Base-by-base conservation (phyloP, 2,888 invertebrate species). In the Mystacides longicornis region DNA sequence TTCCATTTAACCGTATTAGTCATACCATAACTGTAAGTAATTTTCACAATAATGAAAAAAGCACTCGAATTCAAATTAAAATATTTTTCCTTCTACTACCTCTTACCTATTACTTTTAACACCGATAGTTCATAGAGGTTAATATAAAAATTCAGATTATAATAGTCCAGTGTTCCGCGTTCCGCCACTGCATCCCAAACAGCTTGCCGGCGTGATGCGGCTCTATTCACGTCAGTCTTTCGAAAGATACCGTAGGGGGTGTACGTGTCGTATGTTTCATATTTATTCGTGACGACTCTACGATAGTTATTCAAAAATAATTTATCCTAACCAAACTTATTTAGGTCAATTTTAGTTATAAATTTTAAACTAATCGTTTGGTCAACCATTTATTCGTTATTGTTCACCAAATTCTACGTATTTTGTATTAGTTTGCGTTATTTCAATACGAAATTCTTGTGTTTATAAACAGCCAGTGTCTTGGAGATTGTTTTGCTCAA, bases 281-380 rank as follows among this genome's bases (percentile, higher is more conserved):
- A 20, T 33, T 22, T 33, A n/a, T 23, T n/a, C 31, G 46, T 53
- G 46, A 31, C 22, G 51, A 43, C 42, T 49, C 56, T 56, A 55
- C 53, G 55, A 50, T 22, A 47, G 22, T 27, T 23, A 14, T 51
- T 53, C 50, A 52, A 58, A 55, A 58, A 52, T 37, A 37, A 37
- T 37, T n/a, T 7, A 7, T 52, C 52, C 46, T 18, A 48, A 37
- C 48, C 33, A 54, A 51, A 56, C 53, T 51, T 54, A 57, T 57
- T 57, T 57, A 49, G 57, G 57, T 57, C 57, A 57, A 11, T 51
- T 42, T 46, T 57, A 45, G 49, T 49, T 43, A 49, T 52, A 49
- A 37, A 37, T n/a, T n/a, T 14, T 3, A 37, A n/a, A 7, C 37
- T 37, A 4, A 37, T 37, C 16, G 3, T 37, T 3, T 37, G 4